A percentile compares a stretch with the other conserved stretches of the same genome.
phyloP scores from a whole-genome alignment of 2,888 invertebrate species.

The Willowsia nigromaculata region DNA sequence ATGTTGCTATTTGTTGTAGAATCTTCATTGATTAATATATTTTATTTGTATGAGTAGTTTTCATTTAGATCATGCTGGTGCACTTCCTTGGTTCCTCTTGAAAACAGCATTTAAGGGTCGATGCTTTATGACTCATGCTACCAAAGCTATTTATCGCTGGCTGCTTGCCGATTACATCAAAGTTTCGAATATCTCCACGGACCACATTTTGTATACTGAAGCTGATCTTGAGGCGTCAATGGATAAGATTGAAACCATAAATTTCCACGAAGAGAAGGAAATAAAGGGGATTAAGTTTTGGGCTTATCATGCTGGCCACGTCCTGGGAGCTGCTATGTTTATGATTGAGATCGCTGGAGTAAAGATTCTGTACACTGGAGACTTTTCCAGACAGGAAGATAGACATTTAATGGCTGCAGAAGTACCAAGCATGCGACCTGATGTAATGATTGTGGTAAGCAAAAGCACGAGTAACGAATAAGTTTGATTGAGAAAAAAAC shows the following conservation, averaged over 20 bases:
- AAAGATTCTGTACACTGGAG: conserved; percentile 97
- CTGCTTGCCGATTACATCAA: conserved; percentile 99
- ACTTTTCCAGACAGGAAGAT: conserved; percentile 99
- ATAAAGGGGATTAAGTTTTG: conserved; percentile 98
- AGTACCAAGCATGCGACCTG: conserved; percentile 96
- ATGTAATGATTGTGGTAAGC: conserved; percentile 94
- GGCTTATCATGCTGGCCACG: conserved; percentile 99
- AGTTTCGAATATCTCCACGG: conserved; percentile 98
- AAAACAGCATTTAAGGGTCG: conserved; percentile 98
- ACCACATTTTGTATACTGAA: conserved; percentile 98
- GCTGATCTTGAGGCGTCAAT: conserved; percentile 97
- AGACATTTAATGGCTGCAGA: conserved; percentile 99
- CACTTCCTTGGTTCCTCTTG: conserved; percentile 97
- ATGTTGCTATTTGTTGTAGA: no score
- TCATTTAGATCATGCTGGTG: conserved; percentile 99
- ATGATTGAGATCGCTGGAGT: conserved; percentile 99
- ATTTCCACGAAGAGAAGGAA: conserved; percentile 98
- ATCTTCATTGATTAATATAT: not conserved
- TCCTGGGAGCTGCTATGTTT: conserved; percentile 99
- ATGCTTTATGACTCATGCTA: conserved; percentile 99
- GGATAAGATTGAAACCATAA: conserved; percentile 99
- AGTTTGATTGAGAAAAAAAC: no score
- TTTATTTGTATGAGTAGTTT: conserved; percentile 85
- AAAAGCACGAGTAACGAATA: no score
- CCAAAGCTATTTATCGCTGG: conserved; percentile 99